A percentile compares a stretch with the other conserved stretches of the same genome.
Evolutionary conservation across 2,888 invertebrate genomes (phyloP).

Genomic region (Philopedon plagiatum): DNA sequence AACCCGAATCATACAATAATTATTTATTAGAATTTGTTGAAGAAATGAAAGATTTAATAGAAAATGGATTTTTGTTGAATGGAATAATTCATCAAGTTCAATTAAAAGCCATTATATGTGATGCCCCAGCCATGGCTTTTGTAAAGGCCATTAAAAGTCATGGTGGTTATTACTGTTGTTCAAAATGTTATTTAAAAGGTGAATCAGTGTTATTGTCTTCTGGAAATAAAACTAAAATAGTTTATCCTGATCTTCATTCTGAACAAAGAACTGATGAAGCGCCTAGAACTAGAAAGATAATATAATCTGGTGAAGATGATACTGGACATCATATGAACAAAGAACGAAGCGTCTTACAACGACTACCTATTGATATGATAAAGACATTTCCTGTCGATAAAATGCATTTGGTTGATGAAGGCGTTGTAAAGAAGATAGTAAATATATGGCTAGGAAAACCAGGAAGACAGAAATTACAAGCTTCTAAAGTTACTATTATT

Average conservation of each 20-base stretch:
- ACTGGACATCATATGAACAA: slow-evolving; percentile 42
- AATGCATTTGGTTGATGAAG: slow-evolving; percentile 35
- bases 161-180: slow-evolving; percentile 26
- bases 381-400: slow-evolving; percentile 44
- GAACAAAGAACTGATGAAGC: slow-evolving; percentile 31
- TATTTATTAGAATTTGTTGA: slow-evolving; percentile 20
- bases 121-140: slow-evolving; percentile 36
- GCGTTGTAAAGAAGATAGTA: too few species aligned
- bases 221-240: slow-evolving; percentile 28
- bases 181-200: slow-evolving; percentile 30
- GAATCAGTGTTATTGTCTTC: slow-evolving; percentile 9
- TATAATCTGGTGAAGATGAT: slow-evolving; percentile 22
- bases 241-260: slow-evolving; percentile 26
- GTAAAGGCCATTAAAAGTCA: slow-evolving; percentile 38
- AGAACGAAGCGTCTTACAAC: slow-evolving; percentile 29
- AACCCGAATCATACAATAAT: too few species aligned
- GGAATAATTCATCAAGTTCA: slow-evolving; percentile 4
- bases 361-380: slow-evolving; percentile 35
- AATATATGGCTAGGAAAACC: too few species aligned
- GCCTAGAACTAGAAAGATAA: slow-evolving; percentile 32
- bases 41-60: slow-evolving; percentile 19
- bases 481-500: too few species aligned
- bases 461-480: too few species aligned
- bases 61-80: slow-evolving; percentile 25
- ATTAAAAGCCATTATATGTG: slow-evolving; percentile 36